Percentiles rank a stretch among this genome's conserved stretches.
Conservation (phyloP, 2,113 vertebrate genomes). For the Pelobates fuscus region DNA sequence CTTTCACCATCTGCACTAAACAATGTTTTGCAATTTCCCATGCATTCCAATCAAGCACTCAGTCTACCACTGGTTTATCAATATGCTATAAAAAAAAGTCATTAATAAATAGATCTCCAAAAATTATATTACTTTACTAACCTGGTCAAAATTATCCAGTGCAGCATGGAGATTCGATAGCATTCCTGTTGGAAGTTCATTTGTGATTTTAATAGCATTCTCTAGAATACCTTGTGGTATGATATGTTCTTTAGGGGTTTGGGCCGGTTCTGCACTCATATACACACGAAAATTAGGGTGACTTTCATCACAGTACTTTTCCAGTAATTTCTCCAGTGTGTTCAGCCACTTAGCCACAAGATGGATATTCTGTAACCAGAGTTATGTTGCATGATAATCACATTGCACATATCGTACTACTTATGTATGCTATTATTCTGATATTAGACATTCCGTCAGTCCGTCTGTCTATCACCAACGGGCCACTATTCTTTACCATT, state of each 20-base stretch:
- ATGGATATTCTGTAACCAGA: constrained; percentile 75
- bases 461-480: too few relatives aligned
- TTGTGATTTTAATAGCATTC: constrained; percentile 79
- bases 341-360: constrained; percentile 72
- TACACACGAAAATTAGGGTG: constrained; percentile 69
- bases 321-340: constrained; percentile 74
- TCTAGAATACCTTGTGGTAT: constrained; percentile 77
- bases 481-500: too few relatives aligned
- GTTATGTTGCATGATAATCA: too few relatives aligned
- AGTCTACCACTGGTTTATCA: too few relatives aligned
- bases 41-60: too few relatives aligned
- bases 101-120: too few relatives aligned
- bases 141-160: constrained; percentile 76
- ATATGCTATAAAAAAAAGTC: too few relatives aligned
- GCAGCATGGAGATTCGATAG: constrained; percentile 72
- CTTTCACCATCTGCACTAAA: too few relatives aligned
- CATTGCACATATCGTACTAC: too few relatives aligned
- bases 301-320: constrained; percentile 69
- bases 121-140: constrained; percentile 47
- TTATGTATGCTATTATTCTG: too few relatives aligned
- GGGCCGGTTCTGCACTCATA: constrained; percentile 72
- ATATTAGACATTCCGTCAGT: too few relatives aligned
- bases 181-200: constrained; percentile 75
- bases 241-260: constrained; percentile 69
- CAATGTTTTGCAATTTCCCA: too few relatives aligned